Evolutionary conservation across 1,140 invertebrate species (phyloP).

Genomic region (Cotesia vestalis): DNA sequence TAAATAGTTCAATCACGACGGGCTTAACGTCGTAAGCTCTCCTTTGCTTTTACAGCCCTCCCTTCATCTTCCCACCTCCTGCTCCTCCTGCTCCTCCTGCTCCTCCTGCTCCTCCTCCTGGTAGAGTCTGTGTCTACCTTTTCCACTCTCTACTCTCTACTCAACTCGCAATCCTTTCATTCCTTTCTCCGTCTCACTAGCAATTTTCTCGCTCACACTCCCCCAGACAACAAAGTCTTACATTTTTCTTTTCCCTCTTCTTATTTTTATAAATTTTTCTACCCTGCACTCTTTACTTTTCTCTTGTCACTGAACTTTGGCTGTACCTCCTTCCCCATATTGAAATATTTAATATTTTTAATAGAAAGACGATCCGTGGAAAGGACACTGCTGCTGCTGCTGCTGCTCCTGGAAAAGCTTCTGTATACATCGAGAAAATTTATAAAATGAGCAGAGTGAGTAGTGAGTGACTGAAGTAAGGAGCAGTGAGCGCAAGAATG

Average conservation of each 20-base stretch:
- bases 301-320: conserved; percentile 22
- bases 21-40: conserved; percentile 49
- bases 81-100: not conserved
- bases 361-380: conserved; percentile 45
- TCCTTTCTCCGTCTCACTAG: not conserved
- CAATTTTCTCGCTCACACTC: conserved; percentile 8
- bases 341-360: conserved; percentile 52
- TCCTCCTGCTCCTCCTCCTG: not conserved
- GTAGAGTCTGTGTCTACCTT: not conserved
- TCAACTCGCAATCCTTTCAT: not conserved
- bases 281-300: not conserved
- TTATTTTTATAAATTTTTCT: not conserved
- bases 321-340: conserved; percentile 36
- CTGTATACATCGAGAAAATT: too few species aligned
- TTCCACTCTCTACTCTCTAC: not conserved
- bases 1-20: conserved; percentile 56
- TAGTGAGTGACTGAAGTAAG: not conserved
- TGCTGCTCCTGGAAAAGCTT: not conserved
- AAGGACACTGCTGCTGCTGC: conserved; percentile 18
- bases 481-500: conserved; percentile 9
- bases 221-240: conserved; percentile 13
- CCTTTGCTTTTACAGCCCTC: conserved; percentile 27
- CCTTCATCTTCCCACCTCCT: not conserved
- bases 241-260: conserved; percentile 5
- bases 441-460: not conserved